Percentiles rank a stretch among this genome's conserved stretches.
These are phyloP conservation scores for Poecilus cupreus DNA, from an alignment of 2,888 invertebrate genomes.

Conservation along the genomic window DNA sequence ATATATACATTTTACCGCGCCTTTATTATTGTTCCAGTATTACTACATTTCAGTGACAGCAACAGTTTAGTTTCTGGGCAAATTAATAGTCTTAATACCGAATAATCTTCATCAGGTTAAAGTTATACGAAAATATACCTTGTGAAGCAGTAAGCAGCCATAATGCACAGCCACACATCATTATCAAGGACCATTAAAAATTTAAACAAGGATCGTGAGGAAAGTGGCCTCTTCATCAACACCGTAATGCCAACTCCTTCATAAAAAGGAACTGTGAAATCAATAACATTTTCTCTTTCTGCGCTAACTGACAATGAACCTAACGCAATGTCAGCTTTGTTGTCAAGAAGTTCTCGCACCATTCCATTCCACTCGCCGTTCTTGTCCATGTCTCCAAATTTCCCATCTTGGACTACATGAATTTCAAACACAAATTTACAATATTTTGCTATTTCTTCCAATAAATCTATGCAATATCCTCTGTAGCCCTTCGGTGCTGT, in stretches of 20 bases:
- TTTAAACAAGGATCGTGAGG: slow-evolving; percentile 46
- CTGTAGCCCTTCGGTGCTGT: slow-evolving; percentile 78
- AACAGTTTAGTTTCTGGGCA: too few species aligned
- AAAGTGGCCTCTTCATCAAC: slow-evolving; percentile 80
- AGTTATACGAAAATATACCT: slow-evolving; percentile 35
- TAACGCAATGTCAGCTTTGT: slow-evolving; percentile 89
- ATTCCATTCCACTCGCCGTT: slow-evolving; percentile 77
- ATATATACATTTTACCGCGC: too few species aligned
- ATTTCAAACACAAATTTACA: slow-evolving; percentile 91
- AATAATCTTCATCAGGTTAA: too few species aligned
- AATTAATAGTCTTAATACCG: too few species aligned
- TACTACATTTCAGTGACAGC: too few species aligned
- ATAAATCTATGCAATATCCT: slow-evolving; percentile 93
- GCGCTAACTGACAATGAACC: slow-evolving; percentile 95
- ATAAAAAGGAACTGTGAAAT: slow-evolving; percentile 96
- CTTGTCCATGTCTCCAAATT: slow-evolving; percentile 89
- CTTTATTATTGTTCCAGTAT: too few species aligned
- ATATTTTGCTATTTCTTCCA: slow-evolving; percentile 86
- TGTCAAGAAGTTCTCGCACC: slow-evolving; percentile 60
- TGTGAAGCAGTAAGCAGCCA: slow-evolving; percentile 41
- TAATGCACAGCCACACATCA: slow-evolving; percentile 52
- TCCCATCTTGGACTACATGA: slow-evolving; percentile 83
- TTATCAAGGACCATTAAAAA: slow-evolving; percentile 53
- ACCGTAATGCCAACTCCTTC: slow-evolving; percentile 95
- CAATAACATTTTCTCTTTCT: slow-evolving; percentile 92